Conservation (phyloP, 2,888 invertebrate species). For the Zelleria hepariella region DNA sequence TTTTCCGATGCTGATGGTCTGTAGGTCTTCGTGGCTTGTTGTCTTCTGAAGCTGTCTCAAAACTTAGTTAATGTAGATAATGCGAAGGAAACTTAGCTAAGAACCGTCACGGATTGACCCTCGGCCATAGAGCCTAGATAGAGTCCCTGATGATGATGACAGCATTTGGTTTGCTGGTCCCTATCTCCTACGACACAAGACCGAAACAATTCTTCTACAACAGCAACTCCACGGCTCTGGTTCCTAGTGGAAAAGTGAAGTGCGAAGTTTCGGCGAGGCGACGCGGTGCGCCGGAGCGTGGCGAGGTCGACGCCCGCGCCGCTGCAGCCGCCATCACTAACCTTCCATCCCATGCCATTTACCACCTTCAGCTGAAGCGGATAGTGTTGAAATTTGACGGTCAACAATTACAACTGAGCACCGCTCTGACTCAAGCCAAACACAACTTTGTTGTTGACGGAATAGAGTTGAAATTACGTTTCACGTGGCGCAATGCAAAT, state of each 20-base stretch:
- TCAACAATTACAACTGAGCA: background rate
- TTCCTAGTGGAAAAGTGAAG: constrained; percentile 66
- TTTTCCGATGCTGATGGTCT: too few relatives aligned
- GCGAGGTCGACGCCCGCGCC: constrained; percentile 21
- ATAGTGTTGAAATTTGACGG: background rate
- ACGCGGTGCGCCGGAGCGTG: constrained; percentile 44
- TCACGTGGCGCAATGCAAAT: background rate
- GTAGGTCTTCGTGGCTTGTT: too few relatives aligned
- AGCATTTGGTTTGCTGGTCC: too few relatives aligned
- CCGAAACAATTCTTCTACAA: background rate
- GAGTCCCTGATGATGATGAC: too few relatives aligned
- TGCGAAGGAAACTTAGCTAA: too few relatives aligned
- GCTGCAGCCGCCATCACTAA: constrained; percentile 20
- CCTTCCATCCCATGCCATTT: background rate
- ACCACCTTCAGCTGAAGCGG: background rate
- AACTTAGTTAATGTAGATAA: too few relatives aligned
- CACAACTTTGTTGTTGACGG: background rate
- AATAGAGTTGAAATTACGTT: background rate
- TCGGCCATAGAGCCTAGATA: too few relatives aligned
- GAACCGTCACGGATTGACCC: too few relatives aligned
- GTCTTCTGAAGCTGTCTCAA: too few relatives aligned
- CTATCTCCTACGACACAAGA: too few relatives aligned
- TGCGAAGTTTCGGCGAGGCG: constrained; percentile 66
- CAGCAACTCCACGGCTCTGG: constrained; percentile 27
- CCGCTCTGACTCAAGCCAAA: background rate